Conservation (phyloP, 35 echinoderm and acorn worm species). For the Ptychodera flava region DNA sequence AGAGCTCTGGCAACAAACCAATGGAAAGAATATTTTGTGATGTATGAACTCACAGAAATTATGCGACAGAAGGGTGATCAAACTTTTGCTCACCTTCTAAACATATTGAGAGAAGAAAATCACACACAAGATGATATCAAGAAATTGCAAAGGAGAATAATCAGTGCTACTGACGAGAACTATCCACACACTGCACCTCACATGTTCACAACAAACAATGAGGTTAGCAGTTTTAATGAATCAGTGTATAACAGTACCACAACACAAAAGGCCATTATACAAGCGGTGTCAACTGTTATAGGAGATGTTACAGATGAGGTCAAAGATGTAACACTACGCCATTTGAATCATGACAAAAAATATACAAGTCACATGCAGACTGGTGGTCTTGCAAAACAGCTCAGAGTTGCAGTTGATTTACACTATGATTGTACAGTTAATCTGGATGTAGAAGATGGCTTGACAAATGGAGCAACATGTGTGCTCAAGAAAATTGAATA, state of each 20-base stretch:
- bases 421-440: slow-evolving; percentile 23
- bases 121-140: slow-evolving; percentile 20
- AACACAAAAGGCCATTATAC: slow-evolving; percentile 21
- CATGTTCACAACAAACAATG: slow-evolving; percentile 31
- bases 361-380: slow-evolving; percentile 9
- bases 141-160: background rate
- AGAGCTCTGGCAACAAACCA: slow-evolving; percentile 8
- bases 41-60: slow-evolving; percentile 46
- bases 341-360: slow-evolving; percentile 23
- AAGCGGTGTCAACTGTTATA: slow-evolving; percentile 17
- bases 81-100: slow-evolving; percentile 30
- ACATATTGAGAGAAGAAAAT: slow-evolving; percentile 29
- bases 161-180: background rate
- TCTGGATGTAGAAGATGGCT: slow-evolving; percentile 36
- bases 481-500: slow-evolving; percentile 16
- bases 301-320: slow-evolving; percentile 19
- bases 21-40: slow-evolving; percentile 42
- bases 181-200: slow-evolving; percentile 15
- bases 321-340: slow-evolving; percentile 10
- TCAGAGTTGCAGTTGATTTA: slow-evolving; percentile 28
- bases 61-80: slow-evolving; percentile 48
- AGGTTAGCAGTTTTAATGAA: slow-evolving; percentile 22
- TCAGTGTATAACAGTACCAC: background rate
- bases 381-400: background rate
- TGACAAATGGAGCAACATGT: slow-evolving; percentile 44